Evolutionary conservation across 2,888 invertebrate species (phyloP).

Genomic region (Ommatoiulus sabulosus): DNA sequence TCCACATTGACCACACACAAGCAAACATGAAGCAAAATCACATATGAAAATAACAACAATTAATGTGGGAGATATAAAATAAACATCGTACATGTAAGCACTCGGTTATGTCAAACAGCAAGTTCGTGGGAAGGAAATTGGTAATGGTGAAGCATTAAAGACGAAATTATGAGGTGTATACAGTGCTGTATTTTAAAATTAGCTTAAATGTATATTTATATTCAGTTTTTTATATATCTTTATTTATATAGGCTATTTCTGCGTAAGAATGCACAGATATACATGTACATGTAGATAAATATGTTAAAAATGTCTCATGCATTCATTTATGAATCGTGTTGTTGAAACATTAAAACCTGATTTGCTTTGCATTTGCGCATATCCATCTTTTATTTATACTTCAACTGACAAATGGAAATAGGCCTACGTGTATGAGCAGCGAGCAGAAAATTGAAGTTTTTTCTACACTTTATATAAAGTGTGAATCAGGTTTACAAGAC

Average conservation of each 20-base stretch:
- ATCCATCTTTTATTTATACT: too few relatives aligned
- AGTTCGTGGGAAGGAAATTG: background rate
- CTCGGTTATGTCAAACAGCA: background rate
- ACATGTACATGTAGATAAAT: background rate
- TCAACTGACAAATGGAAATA: too few relatives aligned
- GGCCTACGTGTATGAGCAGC: too few relatives aligned
- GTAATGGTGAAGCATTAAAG: background rate
- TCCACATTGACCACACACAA: slow-evolving; percentile 51
- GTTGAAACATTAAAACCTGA: too few relatives aligned
- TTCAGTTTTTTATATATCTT: too few relatives aligned
- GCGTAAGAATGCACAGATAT: background rate
- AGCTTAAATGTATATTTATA: background rate
- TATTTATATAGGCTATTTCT: background rate
- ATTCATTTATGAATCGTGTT: background rate
- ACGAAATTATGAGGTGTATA: background rate
- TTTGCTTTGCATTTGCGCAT: too few relatives aligned
- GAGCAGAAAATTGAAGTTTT: too few relatives aligned
- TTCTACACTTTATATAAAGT: too few relatives aligned
- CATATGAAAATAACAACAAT: background rate
- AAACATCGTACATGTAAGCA: background rate
- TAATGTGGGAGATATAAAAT: background rate
- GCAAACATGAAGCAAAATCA: slow-evolving; percentile 38
- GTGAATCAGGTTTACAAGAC: too few relatives aligned
- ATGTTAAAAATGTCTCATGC: background rate
- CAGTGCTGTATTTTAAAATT: background rate